A percentile compares a stretch with the other conserved stretches of the same genome.
Conservation (phyloP, 1,140 invertebrate species). For the Monochamus saltuarius region DNA sequence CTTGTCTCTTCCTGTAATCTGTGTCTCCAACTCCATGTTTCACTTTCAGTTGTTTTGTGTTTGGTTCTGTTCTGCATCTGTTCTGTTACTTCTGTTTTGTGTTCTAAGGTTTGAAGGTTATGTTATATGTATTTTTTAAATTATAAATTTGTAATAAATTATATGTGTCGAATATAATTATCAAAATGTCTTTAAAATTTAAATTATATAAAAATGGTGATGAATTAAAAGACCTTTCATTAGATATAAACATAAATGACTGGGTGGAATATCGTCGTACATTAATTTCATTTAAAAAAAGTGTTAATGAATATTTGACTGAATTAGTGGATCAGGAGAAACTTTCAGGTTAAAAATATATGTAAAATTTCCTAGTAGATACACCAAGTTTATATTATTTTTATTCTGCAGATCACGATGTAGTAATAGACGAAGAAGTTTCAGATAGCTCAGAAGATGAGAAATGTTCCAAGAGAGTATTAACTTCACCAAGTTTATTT, state of each 20-base stretch:
- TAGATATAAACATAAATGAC: slow-evolving; percentile 1
- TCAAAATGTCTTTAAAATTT: slow-evolving; percentile 5
- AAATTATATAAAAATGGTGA: background rate
- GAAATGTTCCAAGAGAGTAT: slow-evolving; percentile 6
- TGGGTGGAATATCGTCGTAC: slow-evolving; percentile 1
- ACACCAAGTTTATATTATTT: background rate
- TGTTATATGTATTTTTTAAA: no score
- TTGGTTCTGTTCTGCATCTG: background rate
- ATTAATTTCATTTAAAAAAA: slow-evolving; percentile 8
- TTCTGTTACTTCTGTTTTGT: background rate
- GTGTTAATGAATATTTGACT: slow-evolving; percentile 9
- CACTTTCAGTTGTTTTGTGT: no score
- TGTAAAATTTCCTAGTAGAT: background rate
- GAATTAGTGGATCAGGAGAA: background rate
- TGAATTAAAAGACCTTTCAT: background rate
- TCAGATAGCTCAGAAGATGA: slow-evolving; percentile 4
- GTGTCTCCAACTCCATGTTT: no score
- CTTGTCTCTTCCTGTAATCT: no score
- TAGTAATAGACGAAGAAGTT: background rate
- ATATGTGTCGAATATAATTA: background rate
- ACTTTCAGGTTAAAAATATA: background rate
- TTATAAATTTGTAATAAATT: no score
- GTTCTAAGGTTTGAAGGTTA: no score
- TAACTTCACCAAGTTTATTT: background rate
- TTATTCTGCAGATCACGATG: background rate